phyloP scores from a whole-genome alignment of 1,140 invertebrate species.

The Triops cancriformis region DNA sequence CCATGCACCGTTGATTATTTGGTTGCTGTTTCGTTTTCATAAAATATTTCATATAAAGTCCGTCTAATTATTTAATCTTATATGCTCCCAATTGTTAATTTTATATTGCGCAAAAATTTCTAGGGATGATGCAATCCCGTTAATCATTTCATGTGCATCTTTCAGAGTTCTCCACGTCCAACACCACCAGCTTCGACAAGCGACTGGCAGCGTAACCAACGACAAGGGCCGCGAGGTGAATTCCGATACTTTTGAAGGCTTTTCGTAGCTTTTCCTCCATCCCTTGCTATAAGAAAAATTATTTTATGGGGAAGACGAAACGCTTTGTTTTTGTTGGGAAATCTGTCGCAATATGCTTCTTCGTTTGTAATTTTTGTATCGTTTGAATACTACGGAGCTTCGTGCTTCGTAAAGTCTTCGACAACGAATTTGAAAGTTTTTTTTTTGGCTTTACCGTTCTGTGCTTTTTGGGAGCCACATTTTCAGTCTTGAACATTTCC shows the following conservation, averaged over 20 bases:
- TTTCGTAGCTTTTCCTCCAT: background rate
- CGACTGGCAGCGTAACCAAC: slow-evolving; percentile 74
- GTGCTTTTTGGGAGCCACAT: background rate
- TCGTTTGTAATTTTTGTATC: slow-evolving; percentile 35
- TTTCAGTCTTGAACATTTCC: background rate
- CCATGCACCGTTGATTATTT: too few species aligned
- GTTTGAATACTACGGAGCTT: background rate
- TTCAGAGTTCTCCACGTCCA: slow-evolving; percentile 31
- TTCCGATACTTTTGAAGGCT: slow-evolving; percentile 76
- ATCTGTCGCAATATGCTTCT: background rate
- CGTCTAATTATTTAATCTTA: background rate
- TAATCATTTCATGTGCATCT: background rate
- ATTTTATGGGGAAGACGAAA: background rate
- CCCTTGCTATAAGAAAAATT: background rate
- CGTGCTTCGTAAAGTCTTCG: background rate
- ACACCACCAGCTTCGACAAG: slow-evolving; percentile 50
- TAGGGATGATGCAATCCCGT: background rate
- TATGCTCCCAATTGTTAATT: background rate
- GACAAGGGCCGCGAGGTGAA: slow-evolving; percentile 89
- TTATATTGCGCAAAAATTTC: background rate
- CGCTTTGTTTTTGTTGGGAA: background rate
- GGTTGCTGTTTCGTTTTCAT: too few species aligned
- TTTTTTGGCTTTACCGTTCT: background rate
- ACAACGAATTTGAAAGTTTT: background rate
- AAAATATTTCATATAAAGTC: too few species aligned